Base-by-base conservation (phyloP, 2,888 invertebrate genomes). In the Eupelmus urozonus region DNA sequence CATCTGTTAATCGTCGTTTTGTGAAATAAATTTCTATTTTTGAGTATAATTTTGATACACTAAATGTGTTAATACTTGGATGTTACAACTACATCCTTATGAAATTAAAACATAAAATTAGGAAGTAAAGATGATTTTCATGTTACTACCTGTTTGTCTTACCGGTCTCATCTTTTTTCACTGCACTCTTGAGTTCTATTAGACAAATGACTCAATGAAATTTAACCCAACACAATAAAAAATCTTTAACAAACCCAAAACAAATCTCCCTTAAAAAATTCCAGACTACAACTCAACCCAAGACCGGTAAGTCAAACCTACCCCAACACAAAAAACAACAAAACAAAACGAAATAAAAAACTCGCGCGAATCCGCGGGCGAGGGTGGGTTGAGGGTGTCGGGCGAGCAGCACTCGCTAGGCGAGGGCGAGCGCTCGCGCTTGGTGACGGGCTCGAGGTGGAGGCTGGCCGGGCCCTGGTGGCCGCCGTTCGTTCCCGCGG, bases 351-450 rank as follows among this genome's bases (percentile, higher is more conserved):
- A 49, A 34, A 49, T 0, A 45, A 27, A 13, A 13, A 60, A 93
- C 95, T 94, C 89, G 96, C 96, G 96, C 90, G 96, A 96, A 91
- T 96, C 96, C 89, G 96, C 96, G 87, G 96, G 96, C 87, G 96
- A 96, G 85, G 96, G 94, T 88, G 96, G 96, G 92, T 96, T 96
- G 90, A 96, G 93, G 88, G 96, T 95, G 90, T 96, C 96, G 79
- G 96, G 96, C 90, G 96, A 96, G 93, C 96, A 95, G 90, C 96
- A 96, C 90, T 96, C 96, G 90, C 95, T 95, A 84, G 96, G 96
- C 90, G 95, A 95, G 81, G 96, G 96, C 85, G 96, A 96, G 87
- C 96, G 93, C 91, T 96, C 96, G 89, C 96, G 93, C 91, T 96
- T 96, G 90, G 96, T 95, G 82, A 92, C 92, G 90, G 95, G 93